Percentiles rank a stretch among this genome's conserved stretches.
These are phyloP conservation scores for Vulpes lagopus DNA, from an alignment of 2,113 vertebrate species.

Conservation along the genomic window DNA sequence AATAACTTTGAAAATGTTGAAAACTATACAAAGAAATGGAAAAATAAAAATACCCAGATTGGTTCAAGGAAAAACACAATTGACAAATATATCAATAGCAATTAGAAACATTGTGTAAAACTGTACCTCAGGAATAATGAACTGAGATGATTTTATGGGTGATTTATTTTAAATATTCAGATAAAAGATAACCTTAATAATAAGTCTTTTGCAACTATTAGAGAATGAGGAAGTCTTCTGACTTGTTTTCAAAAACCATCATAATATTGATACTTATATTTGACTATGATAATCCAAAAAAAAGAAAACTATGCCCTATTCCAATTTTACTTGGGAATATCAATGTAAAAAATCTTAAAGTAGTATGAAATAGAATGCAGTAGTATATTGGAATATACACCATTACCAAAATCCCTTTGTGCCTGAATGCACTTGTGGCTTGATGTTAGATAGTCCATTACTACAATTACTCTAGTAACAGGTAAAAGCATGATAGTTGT, in stretches of 20 bases:
- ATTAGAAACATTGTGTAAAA: neutral
- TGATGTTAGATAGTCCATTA: neutral
- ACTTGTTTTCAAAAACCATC: neutral
- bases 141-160: conserved; percentile 5
- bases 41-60: neutral
- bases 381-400: neutral
- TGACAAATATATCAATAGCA: neutral
- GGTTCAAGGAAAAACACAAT: neutral
- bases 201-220: neutral
- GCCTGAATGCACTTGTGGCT: neutral
- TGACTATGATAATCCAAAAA: neutral
- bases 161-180: neutral
- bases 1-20: neutral
- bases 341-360: neutral
- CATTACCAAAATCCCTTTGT: neutral
- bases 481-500: neutral
- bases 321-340: neutral
- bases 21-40: neutral
- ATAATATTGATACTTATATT: neutral
- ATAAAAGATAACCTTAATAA: neutral
- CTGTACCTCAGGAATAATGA: neutral
- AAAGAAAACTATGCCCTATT: neutral
- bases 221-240: neutral
- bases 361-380: neutral
- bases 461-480: neutral